Evolutionary conservation across 2,113 vertebrate species (phyloP).

Genomic region (Pterocles gutturalis): DNA sequence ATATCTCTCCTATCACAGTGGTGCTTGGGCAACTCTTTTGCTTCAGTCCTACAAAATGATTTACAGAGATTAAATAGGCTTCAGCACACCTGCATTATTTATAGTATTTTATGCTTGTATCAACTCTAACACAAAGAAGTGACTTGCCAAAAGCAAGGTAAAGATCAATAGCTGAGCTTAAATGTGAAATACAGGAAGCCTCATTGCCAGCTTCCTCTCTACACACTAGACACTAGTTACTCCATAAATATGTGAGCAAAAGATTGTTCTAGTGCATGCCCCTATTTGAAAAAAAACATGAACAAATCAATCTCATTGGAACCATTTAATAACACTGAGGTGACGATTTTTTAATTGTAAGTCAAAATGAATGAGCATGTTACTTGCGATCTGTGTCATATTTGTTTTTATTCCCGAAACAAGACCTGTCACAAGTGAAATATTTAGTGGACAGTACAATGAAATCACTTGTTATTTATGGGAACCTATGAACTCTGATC

Average conservation of each 20-base stretch:
- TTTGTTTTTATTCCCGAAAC: constrained; percentile 18
- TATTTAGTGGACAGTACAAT: constrained; percentile 26
- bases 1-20: neutral
- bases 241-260: constrained; percentile 30
- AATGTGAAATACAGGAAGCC: neutral
- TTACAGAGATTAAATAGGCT: neutral
- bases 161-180: neutral
- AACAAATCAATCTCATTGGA: neutral
- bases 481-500: neutral
- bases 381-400: neutral
- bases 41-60: neutral
- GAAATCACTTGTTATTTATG: constrained; percentile 36
- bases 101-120: neutral
- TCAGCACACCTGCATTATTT: neutral
- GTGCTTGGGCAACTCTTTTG: neutral
- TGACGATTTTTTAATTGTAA: constrained; percentile 29
- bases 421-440: neutral
- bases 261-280: neutral
- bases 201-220: neutral
- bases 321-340: neutral
- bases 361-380: constrained; percentile 35
- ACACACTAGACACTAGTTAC: neutral
- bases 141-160: neutral
- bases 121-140: neutral
- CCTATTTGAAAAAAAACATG: neutral